A percentile compares a stretch with the other conserved stretches of the same genome.
phyloP scores from a whole-genome alignment of 2,797 vertebrate species.

The Girardinus metallicus region DNA sequence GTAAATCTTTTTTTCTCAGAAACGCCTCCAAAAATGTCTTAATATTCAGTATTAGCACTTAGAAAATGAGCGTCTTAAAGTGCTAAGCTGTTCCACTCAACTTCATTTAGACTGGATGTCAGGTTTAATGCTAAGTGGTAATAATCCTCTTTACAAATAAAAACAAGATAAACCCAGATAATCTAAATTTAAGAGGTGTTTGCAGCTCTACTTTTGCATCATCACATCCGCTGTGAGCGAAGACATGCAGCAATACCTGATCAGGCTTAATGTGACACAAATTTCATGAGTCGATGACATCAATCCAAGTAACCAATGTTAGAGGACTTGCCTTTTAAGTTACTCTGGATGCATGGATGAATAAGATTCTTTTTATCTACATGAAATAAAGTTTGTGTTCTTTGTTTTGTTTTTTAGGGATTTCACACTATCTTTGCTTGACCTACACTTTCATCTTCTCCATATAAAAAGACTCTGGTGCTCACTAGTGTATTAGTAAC shows the following conservation, averaged over 20 bases:
- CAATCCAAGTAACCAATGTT: neutral
- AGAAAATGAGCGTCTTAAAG: neutral
- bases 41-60: neutral
- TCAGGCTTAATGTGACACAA: neutral
- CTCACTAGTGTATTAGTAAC: conserved; percentile 35
- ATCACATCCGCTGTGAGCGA: neutral
- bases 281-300: neutral
- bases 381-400: neutral
- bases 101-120: neutral
- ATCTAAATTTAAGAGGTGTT: neutral
- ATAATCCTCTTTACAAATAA: neutral
- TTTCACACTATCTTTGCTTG: neutral
- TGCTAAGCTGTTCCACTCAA: neutral
- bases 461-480: conserved; percentile 17
- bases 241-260: neutral
- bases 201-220: neutral
- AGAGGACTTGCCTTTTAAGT: neutral
- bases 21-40: neutral
- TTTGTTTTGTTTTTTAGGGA: neutral
- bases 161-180: neutral
- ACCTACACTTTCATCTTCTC: conserved; percentile 25
- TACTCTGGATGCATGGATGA: neutral
- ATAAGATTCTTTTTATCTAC: neutral
- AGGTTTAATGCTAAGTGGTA: neutral
- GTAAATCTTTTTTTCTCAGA: neutral